Evolutionary conservation across 1,140 invertebrate genomes (phyloP), one percentile per base, ranked within the genome.

Genomic region (Bombus difficillimus): DNA sequence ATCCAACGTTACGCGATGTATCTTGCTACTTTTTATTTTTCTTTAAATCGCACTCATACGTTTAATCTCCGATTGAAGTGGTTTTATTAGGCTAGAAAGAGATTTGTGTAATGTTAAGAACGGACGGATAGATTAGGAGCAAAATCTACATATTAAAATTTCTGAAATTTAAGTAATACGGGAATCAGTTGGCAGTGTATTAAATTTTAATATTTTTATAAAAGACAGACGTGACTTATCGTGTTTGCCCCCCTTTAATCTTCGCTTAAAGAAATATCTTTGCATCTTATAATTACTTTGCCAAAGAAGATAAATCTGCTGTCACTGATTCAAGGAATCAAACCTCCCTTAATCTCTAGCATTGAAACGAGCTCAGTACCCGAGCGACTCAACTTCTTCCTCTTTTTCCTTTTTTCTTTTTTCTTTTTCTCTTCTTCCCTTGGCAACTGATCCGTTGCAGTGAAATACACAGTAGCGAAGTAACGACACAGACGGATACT

Each of bases 401-500:
- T 15, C 22, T 1, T 5, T 69, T 18, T 39, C 9, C 10, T 37
- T 32, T 69, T 18, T 39, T 13, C 10, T 37, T 32, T 22, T 10
- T 5, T 10, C 43, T 18, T 22, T 59, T 62, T 37, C 37, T 25
- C 8, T 57, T 39, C 57, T 34, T n/a, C 75, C 6, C 66, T 25
- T 47, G n/a, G 22, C n/a, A 83, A 83, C 81, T 77, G 81, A 77
- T 83, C 81, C 62, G 81, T 39, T 15, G 43, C 39, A 53, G 34
- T 15, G 66, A 59, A 83, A 83, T 78, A 59, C 64, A 69, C 34
- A 15, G 12, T 41, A 39, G 59, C 59, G 62, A 77, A 59, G 53
- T 57, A 79, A 57, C 75, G 34, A 13, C 34, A 28, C 37, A 39
- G 43, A 3, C 53, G 68, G 77, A 64, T 85, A 85, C 66, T 69